Conservation (phyloP, 1,140 invertebrate species). For the Anagrus nilaparvatae region DNA sequence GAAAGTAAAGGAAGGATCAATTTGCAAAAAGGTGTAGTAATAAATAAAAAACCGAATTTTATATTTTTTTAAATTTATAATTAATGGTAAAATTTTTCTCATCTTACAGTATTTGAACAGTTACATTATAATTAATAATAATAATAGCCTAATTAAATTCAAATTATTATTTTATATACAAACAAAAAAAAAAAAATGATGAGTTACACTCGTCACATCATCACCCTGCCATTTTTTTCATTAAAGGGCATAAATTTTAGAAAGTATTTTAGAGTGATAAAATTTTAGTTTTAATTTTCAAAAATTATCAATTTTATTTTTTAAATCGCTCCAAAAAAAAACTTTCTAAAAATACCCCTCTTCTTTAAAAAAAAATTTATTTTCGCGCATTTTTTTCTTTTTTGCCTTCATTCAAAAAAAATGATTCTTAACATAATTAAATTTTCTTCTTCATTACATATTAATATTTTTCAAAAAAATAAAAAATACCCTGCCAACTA, state of each 20-base stretch:
- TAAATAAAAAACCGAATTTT: background rate
- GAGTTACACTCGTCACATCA: conserved; percentile 33
- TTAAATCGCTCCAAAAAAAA: background rate
- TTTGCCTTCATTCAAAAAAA: conserved; percentile 7
- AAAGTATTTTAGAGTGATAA: conserved; percentile 16
- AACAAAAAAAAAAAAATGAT: conserved; percentile 32
- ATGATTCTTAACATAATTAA: conserved; percentile 10
- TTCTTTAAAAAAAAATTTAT: background rate
- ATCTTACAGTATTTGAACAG: conserved; percentile 37
- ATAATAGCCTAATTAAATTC: conserved; percentile 37
- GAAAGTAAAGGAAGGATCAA: no score
- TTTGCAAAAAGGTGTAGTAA: background rate
- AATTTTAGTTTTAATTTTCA: background rate
- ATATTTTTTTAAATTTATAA: conserved; percentile 35
- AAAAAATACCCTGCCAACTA: conserved; percentile 12
- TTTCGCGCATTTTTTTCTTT: conserved; percentile 3
- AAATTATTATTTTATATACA: conserved; percentile 38
- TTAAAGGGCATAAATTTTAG: conserved; percentile 21
- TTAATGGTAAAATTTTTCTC: conserved; percentile 36
- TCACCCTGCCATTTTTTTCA: conserved; percentile 26
- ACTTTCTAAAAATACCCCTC: background rate
- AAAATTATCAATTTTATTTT: conserved; percentile 7
- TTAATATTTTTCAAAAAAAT: background rate
- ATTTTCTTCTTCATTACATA: conserved; percentile 4
- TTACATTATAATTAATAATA: no score